phyloP scores from a whole-genome alignment of 2,113 vertebrate species.

The Gymnogyps californianus region DNA sequence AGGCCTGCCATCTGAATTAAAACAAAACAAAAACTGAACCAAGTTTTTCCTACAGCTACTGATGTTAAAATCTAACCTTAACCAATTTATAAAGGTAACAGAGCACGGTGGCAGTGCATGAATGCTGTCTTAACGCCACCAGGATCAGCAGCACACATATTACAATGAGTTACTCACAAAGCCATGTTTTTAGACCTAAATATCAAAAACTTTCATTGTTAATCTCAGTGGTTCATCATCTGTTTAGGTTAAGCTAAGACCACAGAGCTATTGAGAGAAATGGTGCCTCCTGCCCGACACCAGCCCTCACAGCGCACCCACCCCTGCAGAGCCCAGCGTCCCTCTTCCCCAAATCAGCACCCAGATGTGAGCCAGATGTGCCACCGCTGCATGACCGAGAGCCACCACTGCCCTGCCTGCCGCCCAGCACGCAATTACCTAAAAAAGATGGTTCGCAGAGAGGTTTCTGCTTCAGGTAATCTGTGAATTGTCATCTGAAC shows the following conservation, averaged over 20 bases:
- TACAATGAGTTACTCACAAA: not conserved
- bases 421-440: accelerated
- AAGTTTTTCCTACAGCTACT: not conserved
- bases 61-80: not conserved
- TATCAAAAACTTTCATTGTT: not conserved
- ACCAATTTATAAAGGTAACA: not conserved
- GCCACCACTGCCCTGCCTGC: not conserved
- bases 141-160: not conserved
- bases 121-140: not conserved
- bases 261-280: not conserved
- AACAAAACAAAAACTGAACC: not conserved
- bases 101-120: accelerated
- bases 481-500: not conserved
- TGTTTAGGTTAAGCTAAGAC: not conserved
- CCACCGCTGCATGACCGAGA: not conserved
- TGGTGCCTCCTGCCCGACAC: not conserved
- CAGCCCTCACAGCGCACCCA: not conserved
- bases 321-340: not conserved
- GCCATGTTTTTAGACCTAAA: not conserved
- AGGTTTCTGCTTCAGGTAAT: not conserved
- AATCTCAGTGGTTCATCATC: not conserved
- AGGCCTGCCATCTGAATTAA: not conserved
- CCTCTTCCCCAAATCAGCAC: not conserved
- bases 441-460: not conserved
- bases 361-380: not conserved